Percentiles rank a stretch among this genome's conserved stretches.
phyloP scores from a whole-genome alignment of 1,140 invertebrate genomes.

The Drosophila arizonae region DNA sequence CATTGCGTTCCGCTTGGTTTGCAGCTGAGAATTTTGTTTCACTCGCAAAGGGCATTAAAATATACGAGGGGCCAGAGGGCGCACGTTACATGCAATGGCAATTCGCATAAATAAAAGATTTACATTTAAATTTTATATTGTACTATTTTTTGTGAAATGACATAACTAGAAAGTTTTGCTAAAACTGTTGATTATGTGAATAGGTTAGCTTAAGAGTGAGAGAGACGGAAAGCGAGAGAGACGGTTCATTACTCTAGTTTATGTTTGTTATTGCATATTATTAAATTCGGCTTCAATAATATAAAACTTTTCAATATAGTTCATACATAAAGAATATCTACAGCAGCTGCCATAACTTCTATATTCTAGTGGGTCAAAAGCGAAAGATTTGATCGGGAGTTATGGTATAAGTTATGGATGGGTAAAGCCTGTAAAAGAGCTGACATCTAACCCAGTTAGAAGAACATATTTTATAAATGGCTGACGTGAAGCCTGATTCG shows the following conservation, averaged over 20 bases:
- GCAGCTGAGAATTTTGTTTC: slow-evolving; percentile 37
- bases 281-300: no score
- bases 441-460: no score
- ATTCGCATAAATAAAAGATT: slow-evolving; percentile 26
- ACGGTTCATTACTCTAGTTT: slow-evolving; percentile 26
- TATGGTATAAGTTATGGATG: no score
- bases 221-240: not conserved
- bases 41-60: slow-evolving; percentile 20
- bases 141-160: slow-evolving; percentile 6
- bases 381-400: no score
- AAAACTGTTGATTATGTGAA: not conserved
- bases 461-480: no score
- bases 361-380: no score
- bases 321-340: no score
- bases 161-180: slow-evolving; percentile 33
- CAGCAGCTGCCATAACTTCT: no score
- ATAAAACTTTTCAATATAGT: no score
- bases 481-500: no score
- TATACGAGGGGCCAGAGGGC: slow-evolving; percentile 12
- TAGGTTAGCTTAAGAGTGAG: not conserved
- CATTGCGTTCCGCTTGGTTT: slow-evolving; percentile 62
- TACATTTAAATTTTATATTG: not conserved
- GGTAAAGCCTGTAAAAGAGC: no score
- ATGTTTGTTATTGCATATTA: no score
- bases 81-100: slow-evolving; percentile 3